Evolutionary conservation across 2,113 vertebrate genomes (phyloP).

Genomic region (Fukomys damarensis): DNA sequence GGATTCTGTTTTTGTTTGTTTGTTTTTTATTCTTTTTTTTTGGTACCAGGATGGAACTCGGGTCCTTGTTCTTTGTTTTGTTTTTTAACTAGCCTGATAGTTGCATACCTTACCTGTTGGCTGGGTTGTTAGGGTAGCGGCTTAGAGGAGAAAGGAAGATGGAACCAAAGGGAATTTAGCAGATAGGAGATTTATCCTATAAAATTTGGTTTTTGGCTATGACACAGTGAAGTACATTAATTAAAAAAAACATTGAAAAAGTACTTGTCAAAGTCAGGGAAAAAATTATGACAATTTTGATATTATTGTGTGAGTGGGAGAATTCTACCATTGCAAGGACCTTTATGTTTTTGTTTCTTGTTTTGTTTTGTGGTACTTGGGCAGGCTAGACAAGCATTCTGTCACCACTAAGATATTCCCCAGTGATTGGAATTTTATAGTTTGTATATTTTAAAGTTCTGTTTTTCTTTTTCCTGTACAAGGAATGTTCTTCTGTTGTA

Average conservation of each 20-base stretch:
- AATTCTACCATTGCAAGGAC: background rate
- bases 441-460: background rate
- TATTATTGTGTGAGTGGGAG: background rate
- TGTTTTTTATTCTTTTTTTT: too few species aligned
- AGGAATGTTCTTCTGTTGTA: background rate
- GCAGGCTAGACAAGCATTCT: background rate
- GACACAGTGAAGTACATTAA: background rate
- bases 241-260: background rate
- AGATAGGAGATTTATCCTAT: background rate
- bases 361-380: background rate
- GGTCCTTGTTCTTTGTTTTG: too few species aligned
- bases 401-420: background rate
- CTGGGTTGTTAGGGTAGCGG: background rate
- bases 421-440: background rate
- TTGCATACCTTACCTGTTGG: too few species aligned
- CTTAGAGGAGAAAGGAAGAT: background rate
- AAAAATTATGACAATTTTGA: accelerated
- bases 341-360: background rate
- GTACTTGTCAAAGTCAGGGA: background rate
- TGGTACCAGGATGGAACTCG: too few species aligned
- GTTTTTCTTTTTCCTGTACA: background rate
- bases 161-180: background rate
- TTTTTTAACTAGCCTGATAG: background rate
- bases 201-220: background rate
- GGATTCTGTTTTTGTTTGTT: background rate